phyloP scores from a whole-genome alignment of 2,797 vertebrate species.

The Ciconia nigra region DNA sequence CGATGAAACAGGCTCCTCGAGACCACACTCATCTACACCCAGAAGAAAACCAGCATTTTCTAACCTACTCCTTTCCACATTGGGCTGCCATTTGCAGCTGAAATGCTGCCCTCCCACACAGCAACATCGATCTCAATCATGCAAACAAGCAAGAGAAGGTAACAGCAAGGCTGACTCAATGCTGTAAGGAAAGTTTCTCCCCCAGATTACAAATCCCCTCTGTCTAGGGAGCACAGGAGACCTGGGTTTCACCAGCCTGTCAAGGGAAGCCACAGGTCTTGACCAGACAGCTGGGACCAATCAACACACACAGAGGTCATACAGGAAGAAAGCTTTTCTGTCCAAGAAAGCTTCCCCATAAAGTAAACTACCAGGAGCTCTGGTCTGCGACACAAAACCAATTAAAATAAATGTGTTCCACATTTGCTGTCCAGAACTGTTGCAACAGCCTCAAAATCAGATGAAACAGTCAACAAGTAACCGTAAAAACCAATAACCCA shows the following conservation, averaged over 20 bases:
- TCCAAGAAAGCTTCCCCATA: constrained; percentile 13
- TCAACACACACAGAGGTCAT: neutral
- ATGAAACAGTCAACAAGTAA: neutral
- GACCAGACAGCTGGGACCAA: neutral
- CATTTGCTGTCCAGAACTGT: neutral
- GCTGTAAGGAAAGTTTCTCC: neutral
- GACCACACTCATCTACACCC: neutral
- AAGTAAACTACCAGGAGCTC: constrained; percentile 47
- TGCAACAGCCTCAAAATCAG: neutral
- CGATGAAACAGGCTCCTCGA: rapidly evolving
- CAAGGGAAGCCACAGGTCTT: neutral
- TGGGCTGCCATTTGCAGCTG: neutral
- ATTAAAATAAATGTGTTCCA: neutral
- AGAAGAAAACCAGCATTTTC: neutral
- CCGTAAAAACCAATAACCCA: neutral
- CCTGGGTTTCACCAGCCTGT: neutral
- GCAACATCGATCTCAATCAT: rapidly evolving
- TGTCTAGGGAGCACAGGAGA: neutral
- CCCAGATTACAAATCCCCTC: neutral
- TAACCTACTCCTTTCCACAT: neutral
- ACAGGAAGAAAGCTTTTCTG: constrained; percentile 15
- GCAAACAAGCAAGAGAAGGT: neutral
- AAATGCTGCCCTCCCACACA: neutral
- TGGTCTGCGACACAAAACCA: neutral
- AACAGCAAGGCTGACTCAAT: neutral